Conservation (phyloP, 2,113 vertebrate species). For the Eretmochelys imbricata region DNA sequence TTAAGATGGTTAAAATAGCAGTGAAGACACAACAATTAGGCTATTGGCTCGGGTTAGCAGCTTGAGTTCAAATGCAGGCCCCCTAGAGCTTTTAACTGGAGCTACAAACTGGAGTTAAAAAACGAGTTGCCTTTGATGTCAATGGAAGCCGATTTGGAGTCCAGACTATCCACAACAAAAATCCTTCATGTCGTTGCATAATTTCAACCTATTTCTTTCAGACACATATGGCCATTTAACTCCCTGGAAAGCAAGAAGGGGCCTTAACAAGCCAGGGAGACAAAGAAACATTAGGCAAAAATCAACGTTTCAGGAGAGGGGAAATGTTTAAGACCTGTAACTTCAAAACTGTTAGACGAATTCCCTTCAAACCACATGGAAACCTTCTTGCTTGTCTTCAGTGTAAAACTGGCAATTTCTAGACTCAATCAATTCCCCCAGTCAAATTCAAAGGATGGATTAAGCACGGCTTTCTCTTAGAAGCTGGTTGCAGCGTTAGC, state of each 20-base stretch:
- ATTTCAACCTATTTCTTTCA: not conserved
- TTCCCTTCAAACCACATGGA: not conserved
- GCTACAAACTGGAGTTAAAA: not conserved
- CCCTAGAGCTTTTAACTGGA: not conserved
- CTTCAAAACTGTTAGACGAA: not conserved
- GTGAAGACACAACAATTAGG: too few relatives aligned
- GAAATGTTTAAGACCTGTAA: not conserved
- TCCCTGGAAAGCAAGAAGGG: not conserved
- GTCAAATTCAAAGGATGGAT: constrained; percentile 10
- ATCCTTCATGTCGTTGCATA: not conserved
- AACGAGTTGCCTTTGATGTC: not conserved
- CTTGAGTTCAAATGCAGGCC: not conserved
- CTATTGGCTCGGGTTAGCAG: too few relatives aligned
- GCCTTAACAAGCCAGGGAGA: not conserved
- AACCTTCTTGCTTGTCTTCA: constrained; percentile 29
- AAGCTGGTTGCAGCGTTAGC: not conserved
- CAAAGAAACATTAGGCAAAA: not conserved
- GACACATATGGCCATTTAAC: not conserved
- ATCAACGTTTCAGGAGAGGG: not conserved
- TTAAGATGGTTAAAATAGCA: too few relatives aligned
- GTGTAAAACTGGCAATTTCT: not conserved
- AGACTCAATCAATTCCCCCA: not conserved
- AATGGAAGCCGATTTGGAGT: not conserved
- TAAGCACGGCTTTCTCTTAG: not conserved
- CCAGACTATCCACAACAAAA: not conserved